Evolutionary conservation across 2,113 vertebrate genomes (phyloP).

Genomic region (Tonatia bakeri): DNA sequence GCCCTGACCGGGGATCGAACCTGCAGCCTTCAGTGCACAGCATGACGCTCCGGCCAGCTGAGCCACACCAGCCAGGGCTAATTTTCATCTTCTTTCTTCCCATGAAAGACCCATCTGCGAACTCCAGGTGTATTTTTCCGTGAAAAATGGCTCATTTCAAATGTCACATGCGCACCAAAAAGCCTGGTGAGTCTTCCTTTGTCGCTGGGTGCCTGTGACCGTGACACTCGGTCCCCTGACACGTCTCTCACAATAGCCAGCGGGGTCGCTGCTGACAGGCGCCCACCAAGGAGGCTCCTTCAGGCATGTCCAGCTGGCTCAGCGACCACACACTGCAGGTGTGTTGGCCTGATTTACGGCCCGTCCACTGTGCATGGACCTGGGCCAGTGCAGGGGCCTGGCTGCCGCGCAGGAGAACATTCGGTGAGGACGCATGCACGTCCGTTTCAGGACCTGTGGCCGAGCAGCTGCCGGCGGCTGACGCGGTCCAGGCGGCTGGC

Average conservation of each 20-base stretch:
- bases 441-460: neutral
- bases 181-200: too few species aligned
- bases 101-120: neutral
- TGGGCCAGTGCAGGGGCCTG: neutral
- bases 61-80: too few species aligned
- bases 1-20: too few species aligned
- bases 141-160: neutral
- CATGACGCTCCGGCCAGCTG: too few species aligned
- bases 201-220: fast-evolving
- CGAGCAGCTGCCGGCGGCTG: neutral
- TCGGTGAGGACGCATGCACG: fast-evolving
- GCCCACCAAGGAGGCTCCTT: fast-evolving
- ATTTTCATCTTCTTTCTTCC: neutral
- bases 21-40: too few species aligned
- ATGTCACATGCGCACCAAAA: fast-evolving
- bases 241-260: fast-evolving
- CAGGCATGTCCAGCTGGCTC: fast-evolving
- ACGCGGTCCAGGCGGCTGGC: neutral
- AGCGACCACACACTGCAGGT: neutral
- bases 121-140: neutral
- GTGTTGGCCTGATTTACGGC: fast-evolving
- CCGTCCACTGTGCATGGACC: fast-evolving
- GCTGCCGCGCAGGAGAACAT: neutral
- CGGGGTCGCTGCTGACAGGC: fast-evolving
- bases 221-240: fast-evolving